These are phyloP conservation scores for Drosophila diplacantha DNA, from an alignment of 2,888 invertebrate genomes.

Conservation along the genomic window DNA sequence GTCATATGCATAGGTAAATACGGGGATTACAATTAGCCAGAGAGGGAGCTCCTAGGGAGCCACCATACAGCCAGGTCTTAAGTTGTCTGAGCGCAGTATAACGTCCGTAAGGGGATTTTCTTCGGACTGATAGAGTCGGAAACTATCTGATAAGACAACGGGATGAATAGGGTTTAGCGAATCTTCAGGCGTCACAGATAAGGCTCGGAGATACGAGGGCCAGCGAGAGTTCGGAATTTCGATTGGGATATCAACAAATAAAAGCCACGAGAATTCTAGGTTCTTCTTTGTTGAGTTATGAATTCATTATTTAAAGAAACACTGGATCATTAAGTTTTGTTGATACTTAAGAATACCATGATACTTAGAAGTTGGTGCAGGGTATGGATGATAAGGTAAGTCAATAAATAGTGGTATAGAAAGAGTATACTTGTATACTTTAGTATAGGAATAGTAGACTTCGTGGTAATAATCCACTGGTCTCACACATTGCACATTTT, in stretches of 20 bases:
- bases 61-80: background rate
- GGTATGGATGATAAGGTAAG: background rate
- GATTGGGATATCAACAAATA: conserved; percentile 1
- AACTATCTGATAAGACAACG: conserved; percentile 10
- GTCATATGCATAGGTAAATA: conserved; percentile 35
- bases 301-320: background rate
- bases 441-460: background rate
- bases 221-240: conserved; percentile 2
- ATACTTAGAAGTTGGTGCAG: background rate
- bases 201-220: background rate
- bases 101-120: conserved; percentile 4
- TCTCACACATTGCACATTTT: too few relatives aligned
- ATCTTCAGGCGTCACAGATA: conserved; percentile 17
- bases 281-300: background rate
- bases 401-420: background rate
- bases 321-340: background rate
- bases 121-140: conserved; percentile 4
- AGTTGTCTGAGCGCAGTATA: conserved; percentile 2
- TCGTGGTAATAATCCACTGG: too few relatives aligned
- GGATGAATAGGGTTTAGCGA: conserved; percentile 5
- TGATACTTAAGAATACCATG: background rate
- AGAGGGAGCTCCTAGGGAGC: conserved; percentile 11
- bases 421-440: background rate
- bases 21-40: conserved; percentile 39
- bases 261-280: background rate